phyloP scores from a whole-genome alignment of 2,888 invertebrate species.

The Oasisia sp. region DNA sequence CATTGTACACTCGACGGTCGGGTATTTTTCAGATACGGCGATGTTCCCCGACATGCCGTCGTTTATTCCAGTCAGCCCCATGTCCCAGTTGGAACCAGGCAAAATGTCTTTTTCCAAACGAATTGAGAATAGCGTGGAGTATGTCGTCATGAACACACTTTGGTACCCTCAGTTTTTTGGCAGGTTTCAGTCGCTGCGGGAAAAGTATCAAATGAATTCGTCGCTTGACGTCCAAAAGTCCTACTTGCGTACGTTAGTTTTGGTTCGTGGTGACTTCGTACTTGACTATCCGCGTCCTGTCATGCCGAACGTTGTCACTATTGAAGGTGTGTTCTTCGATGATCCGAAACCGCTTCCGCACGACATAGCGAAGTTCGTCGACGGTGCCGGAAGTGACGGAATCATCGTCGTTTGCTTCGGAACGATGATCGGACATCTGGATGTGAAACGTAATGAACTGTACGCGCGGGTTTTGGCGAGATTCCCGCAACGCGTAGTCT shows the following conservation, averaged over 20 bases:
- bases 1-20: slow-evolving; percentile 38
- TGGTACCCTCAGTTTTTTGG: too few species aligned
- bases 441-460: slow-evolving; percentile 37
- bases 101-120: slow-evolving; percentile 40
- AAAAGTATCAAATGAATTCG: slow-evolving; percentile 35
- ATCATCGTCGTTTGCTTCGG: slow-evolving; percentile 41
- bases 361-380: slow-evolving; percentile 32
- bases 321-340: slow-evolving; percentile 36
- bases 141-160: too few species aligned
- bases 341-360: slow-evolving; percentile 25
- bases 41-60: too few species aligned
- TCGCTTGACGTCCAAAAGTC: slow-evolving; percentile 35
- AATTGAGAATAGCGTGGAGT: slow-evolving; percentile 32
- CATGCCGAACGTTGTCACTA: slow-evolving; percentile 39
- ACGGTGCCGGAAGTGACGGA: too few species aligned
- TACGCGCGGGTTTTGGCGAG: slow-evolving; percentile 58
- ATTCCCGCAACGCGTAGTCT: slow-evolving; percentile 58
- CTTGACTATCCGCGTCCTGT: slow-evolving; percentile 41
- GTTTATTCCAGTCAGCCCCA: too few species aligned
- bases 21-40: too few species aligned
- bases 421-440: slow-evolving; percentile 36
- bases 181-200: slow-evolving; percentile 27
- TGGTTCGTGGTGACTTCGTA: slow-evolving; percentile 42
- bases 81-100: slow-evolving; percentile 25
- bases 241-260: slow-evolving; percentile 36